phyloP scores from a whole-genome alignment of 2,113 vertebrate species.

The Ictidomys tridecemlineatus region DNA sequence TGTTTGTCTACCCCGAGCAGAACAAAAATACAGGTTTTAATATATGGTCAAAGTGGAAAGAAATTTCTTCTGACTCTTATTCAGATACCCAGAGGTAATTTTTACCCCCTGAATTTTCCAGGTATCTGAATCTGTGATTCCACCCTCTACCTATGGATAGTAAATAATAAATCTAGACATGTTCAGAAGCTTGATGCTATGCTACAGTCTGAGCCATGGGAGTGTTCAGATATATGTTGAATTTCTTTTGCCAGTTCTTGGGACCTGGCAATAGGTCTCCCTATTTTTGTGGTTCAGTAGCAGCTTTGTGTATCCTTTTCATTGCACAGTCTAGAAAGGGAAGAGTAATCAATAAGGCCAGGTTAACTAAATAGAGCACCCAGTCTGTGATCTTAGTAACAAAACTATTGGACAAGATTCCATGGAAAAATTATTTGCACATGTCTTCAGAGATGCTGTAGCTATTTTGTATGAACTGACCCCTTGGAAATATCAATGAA shows the following conservation, averaged over 20 bases:
- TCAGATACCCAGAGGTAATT: background rate
- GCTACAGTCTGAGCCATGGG: background rate
- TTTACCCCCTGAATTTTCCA: background rate
- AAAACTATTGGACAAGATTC: background rate
- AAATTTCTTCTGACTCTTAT: background rate
- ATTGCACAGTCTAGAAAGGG: background rate
- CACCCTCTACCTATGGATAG: background rate
- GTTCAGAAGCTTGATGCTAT: background rate
- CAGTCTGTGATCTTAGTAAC: background rate
- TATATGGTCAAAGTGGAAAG: background rate
- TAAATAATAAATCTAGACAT: background rate
- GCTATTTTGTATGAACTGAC: background rate
- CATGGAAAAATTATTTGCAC: background rate
- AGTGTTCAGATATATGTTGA: background rate
- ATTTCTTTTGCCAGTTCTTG: background rate
- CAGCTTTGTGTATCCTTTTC: background rate
- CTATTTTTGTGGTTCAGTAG: background rate
- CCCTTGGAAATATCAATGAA: background rate
- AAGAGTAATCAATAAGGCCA: background rate
- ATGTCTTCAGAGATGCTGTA: background rate
- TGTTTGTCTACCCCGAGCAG: too few species aligned
- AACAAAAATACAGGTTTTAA: background rate
- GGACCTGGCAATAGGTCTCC: background rate
- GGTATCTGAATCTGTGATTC: background rate
- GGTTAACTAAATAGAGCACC: background rate